Base-by-base conservation (phyloP, 2,113 vertebrate genomes). In the Otis tarda region DNA sequence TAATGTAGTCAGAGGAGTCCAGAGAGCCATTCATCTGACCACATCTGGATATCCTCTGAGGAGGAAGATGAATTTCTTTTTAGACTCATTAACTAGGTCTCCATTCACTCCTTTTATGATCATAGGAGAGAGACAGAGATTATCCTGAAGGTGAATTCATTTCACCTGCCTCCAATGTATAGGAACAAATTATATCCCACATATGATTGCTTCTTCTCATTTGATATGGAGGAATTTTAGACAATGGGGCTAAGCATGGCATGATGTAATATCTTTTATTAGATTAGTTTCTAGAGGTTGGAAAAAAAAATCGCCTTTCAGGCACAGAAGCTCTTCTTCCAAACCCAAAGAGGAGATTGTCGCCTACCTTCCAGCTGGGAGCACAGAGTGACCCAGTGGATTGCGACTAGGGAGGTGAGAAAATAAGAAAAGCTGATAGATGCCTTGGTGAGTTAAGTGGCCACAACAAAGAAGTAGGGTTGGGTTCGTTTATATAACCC, bases 261-360 rank as follows among this genome's bases (percentile, higher is more conserved):
- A 22, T 4, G 12, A 24, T n/a, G 6, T 3, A 1, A 24, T 27
- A 6, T 7, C 39, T 70, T 83, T 45, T 31, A 41, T 52, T 24
- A 10, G 3, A 25, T 25, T 69, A 50, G 41, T 52, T 56, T 11
- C 7, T n/a, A 22, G 2, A 31, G 2, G 4, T 20, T 15, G 4
- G 14, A 0, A 0, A 1, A 30, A 53, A 52, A 50, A 43, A 4
- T 2, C 1, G 19, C 5, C 8, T 84, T 74, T 74, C 11, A 39
- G 30, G 20, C 18, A 39, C 4, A 39, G 41, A 49, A 78, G 3
- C 1, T 45, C 10, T 56, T 12, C 45, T 52, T 45, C 35, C 56
- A 70, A 50, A 56, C 20, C 6, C 11, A 4, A 13, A 47, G 39
- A 23, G 35, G 56, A 59, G 8, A 28, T 81, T 59, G 64, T 7